phyloP scores from a whole-genome alignment of 2,888 invertebrate genomes.

The Phrixothrix hirtus region DNA sequence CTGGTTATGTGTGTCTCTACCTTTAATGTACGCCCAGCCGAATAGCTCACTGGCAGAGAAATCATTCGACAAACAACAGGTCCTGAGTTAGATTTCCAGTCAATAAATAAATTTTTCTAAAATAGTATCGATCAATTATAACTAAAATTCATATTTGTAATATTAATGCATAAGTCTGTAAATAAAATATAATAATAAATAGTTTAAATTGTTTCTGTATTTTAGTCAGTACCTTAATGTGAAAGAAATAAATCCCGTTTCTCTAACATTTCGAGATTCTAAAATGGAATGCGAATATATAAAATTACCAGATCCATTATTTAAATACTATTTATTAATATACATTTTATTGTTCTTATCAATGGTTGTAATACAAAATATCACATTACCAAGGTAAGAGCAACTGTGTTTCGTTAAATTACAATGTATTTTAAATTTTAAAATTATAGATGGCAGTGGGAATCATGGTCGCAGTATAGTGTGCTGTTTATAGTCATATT shows the following conservation, averaged over 20 bases:
- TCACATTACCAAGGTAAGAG: constrained; percentile 60
- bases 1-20: too few relatives aligned
- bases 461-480: constrained; percentile 56
- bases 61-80: too few relatives aligned
- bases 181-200: background rate
- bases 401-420: background rate
- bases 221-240: constrained; percentile 71
- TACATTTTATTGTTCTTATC: constrained; percentile 64
- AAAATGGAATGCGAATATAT: constrained; percentile 74
- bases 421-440: background rate
- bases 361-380: constrained; percentile 64
- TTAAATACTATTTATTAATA: constrained; percentile 77
- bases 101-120: too few relatives aligned
- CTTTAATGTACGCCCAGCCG: too few relatives aligned
- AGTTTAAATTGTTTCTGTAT: constrained; percentile 21
- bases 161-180: too few relatives aligned
- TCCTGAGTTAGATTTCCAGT: too few relatives aligned
- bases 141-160: too few relatives aligned
- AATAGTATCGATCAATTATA: too few relatives aligned
- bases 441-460: constrained; percentile 30
- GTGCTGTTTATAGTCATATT: constrained; percentile 58
- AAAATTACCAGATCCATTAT: constrained; percentile 77
- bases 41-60: too few relatives aligned
- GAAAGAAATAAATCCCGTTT: constrained; percentile 63
- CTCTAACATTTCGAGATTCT: constrained; percentile 66